Conservation (phyloP, 2,113 vertebrate genomes). For the Neodon shergylaensis region DNA sequence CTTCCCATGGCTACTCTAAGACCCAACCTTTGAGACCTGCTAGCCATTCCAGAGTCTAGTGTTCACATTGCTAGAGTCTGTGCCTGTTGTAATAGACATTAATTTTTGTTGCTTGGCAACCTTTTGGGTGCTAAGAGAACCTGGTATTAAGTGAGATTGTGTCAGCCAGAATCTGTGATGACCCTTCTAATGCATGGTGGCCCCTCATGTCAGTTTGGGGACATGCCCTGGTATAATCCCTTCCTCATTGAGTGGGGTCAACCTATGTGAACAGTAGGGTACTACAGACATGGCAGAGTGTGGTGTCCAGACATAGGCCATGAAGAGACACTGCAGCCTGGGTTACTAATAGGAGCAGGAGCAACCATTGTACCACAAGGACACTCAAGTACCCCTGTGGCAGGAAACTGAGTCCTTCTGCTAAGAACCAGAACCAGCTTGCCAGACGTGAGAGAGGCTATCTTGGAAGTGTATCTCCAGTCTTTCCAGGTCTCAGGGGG, state of each 20-base stretch:
- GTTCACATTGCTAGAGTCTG: not conserved
- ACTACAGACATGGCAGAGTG: not conserved
- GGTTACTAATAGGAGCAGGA: not conserved
- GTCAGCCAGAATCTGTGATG: not conserved
- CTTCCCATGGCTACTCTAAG: not conserved
- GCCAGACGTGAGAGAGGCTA: not conserved
- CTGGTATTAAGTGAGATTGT: slow-evolving; percentile 1
- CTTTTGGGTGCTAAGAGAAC: not conserved
- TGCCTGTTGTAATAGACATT: not conserved
- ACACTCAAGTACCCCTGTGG: not conserved
- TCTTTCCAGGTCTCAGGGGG: not conserved
- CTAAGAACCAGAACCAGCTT: not conserved
- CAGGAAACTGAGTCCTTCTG: not conserved
- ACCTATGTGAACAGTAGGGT: not conserved
- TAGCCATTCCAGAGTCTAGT: not conserved
- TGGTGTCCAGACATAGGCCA: not conserved
- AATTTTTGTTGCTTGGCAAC: not conserved
- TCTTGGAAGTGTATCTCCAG: not conserved
- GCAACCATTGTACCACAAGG: not conserved
- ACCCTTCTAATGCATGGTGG: not conserved
- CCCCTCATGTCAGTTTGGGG: not conserved
- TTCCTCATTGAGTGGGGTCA: not conserved
- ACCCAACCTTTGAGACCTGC: not conserved
- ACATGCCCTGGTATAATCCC: too few relatives aligned
- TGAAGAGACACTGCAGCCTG: not conserved